Evolutionary conservation across 2,113 vertebrate genomes (phyloP).

Genomic region (Podilymbus podiceps): DNA sequence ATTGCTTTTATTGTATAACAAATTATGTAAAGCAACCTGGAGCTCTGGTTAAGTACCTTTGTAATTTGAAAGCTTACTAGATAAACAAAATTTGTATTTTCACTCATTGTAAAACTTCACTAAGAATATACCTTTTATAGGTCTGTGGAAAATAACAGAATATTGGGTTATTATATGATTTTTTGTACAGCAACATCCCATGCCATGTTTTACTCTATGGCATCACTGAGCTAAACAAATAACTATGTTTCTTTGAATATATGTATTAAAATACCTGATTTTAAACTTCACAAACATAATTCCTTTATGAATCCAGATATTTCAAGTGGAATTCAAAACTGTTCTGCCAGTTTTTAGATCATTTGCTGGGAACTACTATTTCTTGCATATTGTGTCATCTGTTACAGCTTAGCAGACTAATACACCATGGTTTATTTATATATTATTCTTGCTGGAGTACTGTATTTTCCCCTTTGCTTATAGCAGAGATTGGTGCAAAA

Average conservation of each 20-base stretch:
- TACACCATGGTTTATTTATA: neutral
- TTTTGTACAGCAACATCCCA: neutral
- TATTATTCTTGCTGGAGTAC: neutral
- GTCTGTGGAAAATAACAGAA: neutral
- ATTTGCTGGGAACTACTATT: neutral
- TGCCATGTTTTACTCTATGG: neutral
- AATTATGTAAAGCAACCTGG: neutral
- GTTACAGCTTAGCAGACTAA: neutral
- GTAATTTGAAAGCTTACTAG: neutral
- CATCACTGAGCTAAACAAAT: neutral
- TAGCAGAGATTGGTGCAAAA: neutral
- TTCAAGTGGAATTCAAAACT: neutral
- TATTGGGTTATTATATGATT: neutral
- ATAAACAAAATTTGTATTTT: neutral
- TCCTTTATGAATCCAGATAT: neutral
- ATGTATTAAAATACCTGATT: neutral
- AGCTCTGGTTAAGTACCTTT: neutral
- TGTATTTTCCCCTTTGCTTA: neutral
- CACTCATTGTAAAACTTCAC: neutral
- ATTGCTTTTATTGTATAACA: neutral
- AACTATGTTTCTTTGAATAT: neutral
- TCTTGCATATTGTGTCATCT: neutral
- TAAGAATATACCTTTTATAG: neutral
- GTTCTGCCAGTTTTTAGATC: neutral
- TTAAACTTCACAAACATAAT: neutral